A percentile compares a stretch with the other conserved stretches of the same genome.
phyloP scores from a whole-genome alignment of 2,888 invertebrate species.

The Lutraria lutraria region DNA sequence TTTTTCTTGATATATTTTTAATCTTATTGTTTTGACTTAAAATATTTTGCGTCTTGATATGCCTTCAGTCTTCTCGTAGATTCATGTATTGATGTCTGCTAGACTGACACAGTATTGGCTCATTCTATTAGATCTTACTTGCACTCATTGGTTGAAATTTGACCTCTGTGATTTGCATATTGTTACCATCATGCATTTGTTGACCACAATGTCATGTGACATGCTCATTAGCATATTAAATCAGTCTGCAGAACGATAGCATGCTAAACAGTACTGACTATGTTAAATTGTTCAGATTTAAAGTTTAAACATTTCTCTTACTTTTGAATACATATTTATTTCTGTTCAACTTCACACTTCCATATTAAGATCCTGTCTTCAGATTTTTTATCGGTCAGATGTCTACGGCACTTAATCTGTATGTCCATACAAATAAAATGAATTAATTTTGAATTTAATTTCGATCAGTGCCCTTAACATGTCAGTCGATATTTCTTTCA shows the following conservation, averaged over 20 bases:
- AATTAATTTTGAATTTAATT: background rate
- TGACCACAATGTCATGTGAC: constrained; percentile 61
- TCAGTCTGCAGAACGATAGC: background rate
- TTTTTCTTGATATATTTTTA: constrained; percentile 21
- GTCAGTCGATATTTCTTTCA: background rate
- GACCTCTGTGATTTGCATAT: constrained; percentile 44
- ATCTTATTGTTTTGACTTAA: constrained; percentile 7
- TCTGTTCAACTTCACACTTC: background rate
- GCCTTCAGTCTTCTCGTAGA: background rate
- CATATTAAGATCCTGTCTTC: background rate
- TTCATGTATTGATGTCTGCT: background rate
- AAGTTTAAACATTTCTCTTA: background rate
- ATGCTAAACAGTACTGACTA: background rate
- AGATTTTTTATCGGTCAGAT: background rate
- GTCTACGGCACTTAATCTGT: background rate
- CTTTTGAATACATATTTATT: background rate
- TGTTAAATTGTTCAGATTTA: too few relatives aligned
- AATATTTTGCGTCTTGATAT: constrained; percentile 7
- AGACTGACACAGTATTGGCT: background rate
- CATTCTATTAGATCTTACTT: background rate
- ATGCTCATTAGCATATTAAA: constrained; percentile 26
- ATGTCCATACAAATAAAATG: background rate
- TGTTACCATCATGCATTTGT: constrained; percentile 61
- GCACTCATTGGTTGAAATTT: constrained; percentile 37
- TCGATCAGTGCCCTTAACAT: background rate